Evolutionary conservation across 2,888 invertebrate genomes (phyloP).

Genomic region (Harpagoxenus sublaevis): DNA sequence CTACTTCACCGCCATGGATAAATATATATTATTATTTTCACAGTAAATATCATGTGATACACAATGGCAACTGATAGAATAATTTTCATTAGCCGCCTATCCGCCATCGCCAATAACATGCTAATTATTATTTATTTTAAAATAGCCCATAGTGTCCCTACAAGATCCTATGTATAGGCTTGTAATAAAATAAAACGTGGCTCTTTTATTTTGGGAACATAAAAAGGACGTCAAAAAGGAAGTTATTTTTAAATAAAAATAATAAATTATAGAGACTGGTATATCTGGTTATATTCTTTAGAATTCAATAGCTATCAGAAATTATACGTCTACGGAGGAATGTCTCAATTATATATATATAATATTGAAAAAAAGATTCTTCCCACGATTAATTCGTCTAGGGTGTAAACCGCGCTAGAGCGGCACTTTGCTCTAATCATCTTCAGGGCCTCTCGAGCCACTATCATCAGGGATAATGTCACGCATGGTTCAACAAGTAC

Average conservation of each 20-base stretch:
- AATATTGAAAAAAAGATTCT: conserved; percentile 35
- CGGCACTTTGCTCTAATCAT: conserved; percentile 70
- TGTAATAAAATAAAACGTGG: not conserved
- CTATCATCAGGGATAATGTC: conserved; percentile 74
- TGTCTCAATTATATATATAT: conserved; percentile 17
- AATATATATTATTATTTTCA: conserved; percentile 48
- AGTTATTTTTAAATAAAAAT: not conserved
- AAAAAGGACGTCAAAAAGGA: not conserved
- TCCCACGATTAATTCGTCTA: conserved; percentile 67
- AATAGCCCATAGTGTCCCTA: not conserved
- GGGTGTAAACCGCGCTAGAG: conserved; percentile 24
- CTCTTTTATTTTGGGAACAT: not conserved
- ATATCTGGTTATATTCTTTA: not conserved
- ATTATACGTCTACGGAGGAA: not conserved
- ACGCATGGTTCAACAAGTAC: conserved; percentile 70
- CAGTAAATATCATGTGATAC: conserved; percentile 29
- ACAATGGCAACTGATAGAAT: conserved; percentile 29
- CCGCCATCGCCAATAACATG: not conserved
- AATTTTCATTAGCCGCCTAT: conserved; percentile 39
- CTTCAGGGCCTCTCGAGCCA: conserved; percentile 72
- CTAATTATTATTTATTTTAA: conserved; percentile 13
- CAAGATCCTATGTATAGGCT: not conserved
- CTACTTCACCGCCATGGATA: conserved; percentile 44
- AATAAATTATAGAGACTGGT: not conserved
- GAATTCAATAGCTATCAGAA: not conserved